Evolutionary conservation across 2,888 invertebrate genomes (phyloP), one percentile per base, ranked within the genome.

Genomic region (Habrosyne pyritoides): DNA sequence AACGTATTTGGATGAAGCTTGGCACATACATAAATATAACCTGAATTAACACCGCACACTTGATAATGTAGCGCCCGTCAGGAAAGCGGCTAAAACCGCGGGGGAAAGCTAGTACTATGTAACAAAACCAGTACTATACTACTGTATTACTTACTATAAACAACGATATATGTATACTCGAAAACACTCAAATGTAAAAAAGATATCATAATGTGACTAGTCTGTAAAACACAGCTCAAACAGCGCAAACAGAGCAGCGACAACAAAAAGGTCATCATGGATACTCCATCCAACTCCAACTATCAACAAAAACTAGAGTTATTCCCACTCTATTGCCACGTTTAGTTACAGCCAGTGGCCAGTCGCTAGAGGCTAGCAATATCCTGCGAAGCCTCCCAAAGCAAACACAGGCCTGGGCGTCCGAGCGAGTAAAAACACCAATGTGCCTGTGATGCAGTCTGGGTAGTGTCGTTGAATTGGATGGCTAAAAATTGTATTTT

Each of bases 321-420:
- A 36, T 18, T 42, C 42, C 14, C 42, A 18, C 18, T 42, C 14
- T 18, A 42, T 18, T 42, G 14, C 42, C 14, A 8, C 42, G 42
- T 18, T 8, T 42, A 47, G 18, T 28, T 53, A 47, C 47, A 18
- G 24, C 42, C 18, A 21, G 50, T 51, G 56, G 53, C 57, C 52
- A 10, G 60, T 63, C 57, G 78, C 83, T 73, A 59, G 66, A 59
- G 80, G 83, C 77, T 60, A 66, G 81, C 70, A 83, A 84, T 85
- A 86, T 84, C 83, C 83, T 79, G 75, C 56, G 55, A 59, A 51
- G 54, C 55, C 54, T 62, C 59, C 64, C 75, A 72, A 69, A 65
- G 77, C 71, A 83, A 83, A 84, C 75, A 72, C 55, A n/a, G 49
- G 61, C 50, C 12, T 42, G 42, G 63, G 72, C 71, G 73, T 74